These are phyloP conservation scores for Hesperophylax magnus DNA, from an alignment of 1,140 invertebrate genomes.

Conservation along the genomic window DNA sequence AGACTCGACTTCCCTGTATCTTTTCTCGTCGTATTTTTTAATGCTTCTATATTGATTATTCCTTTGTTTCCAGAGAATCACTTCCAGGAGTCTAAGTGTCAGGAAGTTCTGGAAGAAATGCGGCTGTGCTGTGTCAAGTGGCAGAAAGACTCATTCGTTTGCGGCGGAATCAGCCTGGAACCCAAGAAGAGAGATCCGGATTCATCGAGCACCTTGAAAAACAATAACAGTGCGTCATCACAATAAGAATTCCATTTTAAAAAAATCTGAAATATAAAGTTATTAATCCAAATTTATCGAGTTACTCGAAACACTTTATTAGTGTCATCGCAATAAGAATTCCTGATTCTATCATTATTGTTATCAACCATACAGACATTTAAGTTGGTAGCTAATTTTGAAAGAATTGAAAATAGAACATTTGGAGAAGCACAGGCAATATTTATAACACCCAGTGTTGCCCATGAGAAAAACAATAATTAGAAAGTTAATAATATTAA, in stretches of 20 bases:
- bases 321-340: not conserved
- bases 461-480: not conserved
- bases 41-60: slow-evolving; percentile 8
- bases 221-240: not conserved
- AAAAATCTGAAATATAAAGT: slow-evolving; percentile 64
- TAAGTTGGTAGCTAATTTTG: too few species aligned
- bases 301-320: not conserved
- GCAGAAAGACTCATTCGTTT: slow-evolving; percentile 73
- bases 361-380: too few species aligned
- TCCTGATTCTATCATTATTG: not conserved
- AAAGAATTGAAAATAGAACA: not conserved
- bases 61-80: slow-evolving; percentile 72
- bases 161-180: slow-evolving; percentile 76
- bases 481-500: not conserved
- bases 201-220: not conserved
- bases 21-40: too few species aligned
- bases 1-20: too few species aligned
- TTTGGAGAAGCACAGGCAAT: not conserved
- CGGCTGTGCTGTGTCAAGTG: slow-evolving; percentile 77
- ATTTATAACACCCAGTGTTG: not conserved
- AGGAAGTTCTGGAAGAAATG: slow-evolving; percentile 74
- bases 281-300: not conserved
- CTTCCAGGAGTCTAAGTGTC: slow-evolving; percentile 77
- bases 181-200: slow-evolving; percentile 6
- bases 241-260: not conserved